Evolutionary conservation across 2,888 invertebrate species (phyloP).

Genomic region (Hoplodrina ambigua): DNA sequence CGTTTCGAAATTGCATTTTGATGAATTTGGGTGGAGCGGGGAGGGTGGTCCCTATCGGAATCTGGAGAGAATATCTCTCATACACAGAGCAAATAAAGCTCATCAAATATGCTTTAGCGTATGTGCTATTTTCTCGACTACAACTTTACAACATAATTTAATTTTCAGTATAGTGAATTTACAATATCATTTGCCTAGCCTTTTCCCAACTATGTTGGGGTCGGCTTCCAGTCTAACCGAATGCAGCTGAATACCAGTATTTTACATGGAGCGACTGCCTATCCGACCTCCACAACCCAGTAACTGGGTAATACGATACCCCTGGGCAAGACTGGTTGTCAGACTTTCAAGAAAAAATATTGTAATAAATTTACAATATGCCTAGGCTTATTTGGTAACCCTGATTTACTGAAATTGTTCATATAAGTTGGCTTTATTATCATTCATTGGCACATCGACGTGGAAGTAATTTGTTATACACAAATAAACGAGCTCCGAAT

Average conservation of each 20-base stretch:
- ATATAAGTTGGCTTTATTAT: background rate
- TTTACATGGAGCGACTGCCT: too few relatives aligned
- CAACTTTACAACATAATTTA: slow-evolving; percentile 1
- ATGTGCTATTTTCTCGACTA: slow-evolving; percentile 2
- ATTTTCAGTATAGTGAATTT: background rate
- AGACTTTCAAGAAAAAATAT: too few relatives aligned
- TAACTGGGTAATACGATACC: too few relatives aligned
- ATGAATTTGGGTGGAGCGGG: slow-evolving; percentile 21
- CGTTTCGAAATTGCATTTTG: slow-evolving; percentile 33
- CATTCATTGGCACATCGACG: slow-evolving; percentile 13
- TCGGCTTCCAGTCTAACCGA: too few relatives aligned
- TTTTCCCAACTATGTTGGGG: too few relatives aligned
- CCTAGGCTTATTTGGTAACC: background rate
- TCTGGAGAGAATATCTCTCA: background rate
- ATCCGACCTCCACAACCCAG: too few relatives aligned
- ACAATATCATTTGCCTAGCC: too few relatives aligned
- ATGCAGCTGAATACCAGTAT: too few relatives aligned
- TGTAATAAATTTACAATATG: background rate
- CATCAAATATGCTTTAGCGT: background rate
- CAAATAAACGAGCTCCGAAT: slow-evolving; percentile 35
- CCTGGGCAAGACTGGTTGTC: too few relatives aligned
- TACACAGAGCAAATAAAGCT: slow-evolving; percentile 9
- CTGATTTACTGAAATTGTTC: slow-evolving; percentile 9
- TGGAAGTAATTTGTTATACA: slow-evolving; percentile 28
- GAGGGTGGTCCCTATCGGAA: background rate